These are phyloP conservation scores for Caloenas nicobarica DNA, from an alignment of 2,113 vertebrate species.

Conservation along the genomic window DNA sequence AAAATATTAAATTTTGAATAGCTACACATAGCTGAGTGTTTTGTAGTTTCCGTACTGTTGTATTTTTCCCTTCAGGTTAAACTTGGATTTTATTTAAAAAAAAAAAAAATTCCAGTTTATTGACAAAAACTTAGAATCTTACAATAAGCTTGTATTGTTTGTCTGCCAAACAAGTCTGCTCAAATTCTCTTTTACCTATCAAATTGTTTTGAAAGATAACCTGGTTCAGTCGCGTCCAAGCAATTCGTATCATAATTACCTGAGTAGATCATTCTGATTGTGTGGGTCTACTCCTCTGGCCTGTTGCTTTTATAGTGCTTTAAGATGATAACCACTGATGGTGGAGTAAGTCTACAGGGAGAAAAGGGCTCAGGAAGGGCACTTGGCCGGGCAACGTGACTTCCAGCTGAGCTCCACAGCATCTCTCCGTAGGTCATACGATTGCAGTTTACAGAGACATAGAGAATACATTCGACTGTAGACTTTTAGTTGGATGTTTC, in stretches of 20 bases:
- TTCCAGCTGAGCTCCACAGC: background rate
- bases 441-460: background rate
- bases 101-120: background rate
- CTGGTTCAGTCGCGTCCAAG: background rate
- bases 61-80: background rate
- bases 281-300: background rate
- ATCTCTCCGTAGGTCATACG: fast-evolving
- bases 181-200: background rate
- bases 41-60: background rate
- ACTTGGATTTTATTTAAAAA: background rate
- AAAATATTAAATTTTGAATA: background rate
- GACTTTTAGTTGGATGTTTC: background rate
- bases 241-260: background rate
- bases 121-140: background rate
- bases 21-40: background rate
- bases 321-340: background rate
- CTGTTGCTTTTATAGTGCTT: background rate
- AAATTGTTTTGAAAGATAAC: background rate
- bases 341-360: background rate
- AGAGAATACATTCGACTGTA: background rate
- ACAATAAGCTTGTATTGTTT: background rate
- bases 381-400: background rate
- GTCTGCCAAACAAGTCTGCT: background rate
- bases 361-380: background rate
- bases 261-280: background rate